Evolutionary conservation across 2,888 invertebrate species (phyloP).

Genomic region (Ochropacha duplaris): DNA sequence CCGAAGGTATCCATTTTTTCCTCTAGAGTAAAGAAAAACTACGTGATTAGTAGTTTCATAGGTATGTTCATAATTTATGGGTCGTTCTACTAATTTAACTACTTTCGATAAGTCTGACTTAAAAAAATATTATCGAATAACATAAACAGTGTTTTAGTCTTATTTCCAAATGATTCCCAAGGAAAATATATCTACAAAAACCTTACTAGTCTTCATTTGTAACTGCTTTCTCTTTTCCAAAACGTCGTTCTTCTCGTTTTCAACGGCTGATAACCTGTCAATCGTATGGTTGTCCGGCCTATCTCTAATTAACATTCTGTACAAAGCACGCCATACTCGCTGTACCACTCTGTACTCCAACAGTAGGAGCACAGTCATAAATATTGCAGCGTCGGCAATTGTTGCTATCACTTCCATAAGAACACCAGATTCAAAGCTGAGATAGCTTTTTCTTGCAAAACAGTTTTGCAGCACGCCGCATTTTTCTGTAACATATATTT

Average conservation of each 20-base stretch:
- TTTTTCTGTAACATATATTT: conserved; percentile 45
- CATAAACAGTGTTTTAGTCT: too few relatives aligned
- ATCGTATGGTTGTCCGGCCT: conserved; percentile 11
- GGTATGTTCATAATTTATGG: not conserved
- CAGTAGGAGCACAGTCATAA: conserved; percentile 44
- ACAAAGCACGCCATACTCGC: conserved; percentile 23
- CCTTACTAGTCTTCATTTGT: conserved; percentile 32
- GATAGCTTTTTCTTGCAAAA: conserved; percentile 49
- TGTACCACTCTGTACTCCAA: conserved; percentile 58
- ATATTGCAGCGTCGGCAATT: conserved; percentile 36
- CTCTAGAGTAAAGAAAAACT: conserved; percentile 22
- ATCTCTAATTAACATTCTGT: not conserved
- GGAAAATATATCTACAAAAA: not conserved
- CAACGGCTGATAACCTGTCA: conserved; percentile 27
- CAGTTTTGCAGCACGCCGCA: conserved; percentile 68
- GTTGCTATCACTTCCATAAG: conserved; percentile 50
- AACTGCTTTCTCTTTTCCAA: conserved; percentile 38
- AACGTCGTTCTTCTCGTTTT: conserved; percentile 43
- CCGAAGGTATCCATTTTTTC: conserved; percentile 51
- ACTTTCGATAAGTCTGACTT: too few relatives aligned
- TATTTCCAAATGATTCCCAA: too few relatives aligned
- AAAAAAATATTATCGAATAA: too few relatives aligned
- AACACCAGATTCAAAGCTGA: conserved; percentile 44
- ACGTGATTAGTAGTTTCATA: not conserved
- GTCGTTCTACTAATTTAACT: too few relatives aligned